phyloP scores from a whole-genome alignment of 2,797 vertebrate species.

The Mormyrops boulengeri region DNA sequence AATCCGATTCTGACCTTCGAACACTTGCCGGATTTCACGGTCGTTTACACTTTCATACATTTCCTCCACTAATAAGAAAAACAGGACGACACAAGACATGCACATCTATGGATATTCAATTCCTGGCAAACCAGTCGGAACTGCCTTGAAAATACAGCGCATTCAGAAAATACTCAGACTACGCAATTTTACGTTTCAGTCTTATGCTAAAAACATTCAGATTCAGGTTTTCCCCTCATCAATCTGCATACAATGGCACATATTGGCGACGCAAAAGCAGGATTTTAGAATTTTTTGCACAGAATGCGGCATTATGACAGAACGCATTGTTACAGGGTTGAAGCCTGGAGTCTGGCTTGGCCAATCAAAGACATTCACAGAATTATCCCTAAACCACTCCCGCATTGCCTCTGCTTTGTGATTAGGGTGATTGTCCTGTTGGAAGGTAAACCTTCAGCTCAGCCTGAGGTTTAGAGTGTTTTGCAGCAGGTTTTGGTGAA shows the following conservation, averaged over 20 bases:
- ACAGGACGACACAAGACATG: slow-evolving; percentile 10
- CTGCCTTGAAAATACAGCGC: neutral
- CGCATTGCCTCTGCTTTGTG: neutral
- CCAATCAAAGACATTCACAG: neutral
- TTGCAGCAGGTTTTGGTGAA: neutral
- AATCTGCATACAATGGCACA: neutral
- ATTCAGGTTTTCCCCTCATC: neutral
- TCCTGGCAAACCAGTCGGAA: neutral
- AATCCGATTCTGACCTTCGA: slow-evolving; percentile 93
- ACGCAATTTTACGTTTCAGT: neutral
- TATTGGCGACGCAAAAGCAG: neutral
- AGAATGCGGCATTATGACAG: neutral
- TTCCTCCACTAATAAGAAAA: slow-evolving; percentile 70
- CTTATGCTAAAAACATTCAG: neutral
- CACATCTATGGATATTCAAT: neutral
- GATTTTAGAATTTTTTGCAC: neutral
- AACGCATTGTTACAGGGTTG: neutral
- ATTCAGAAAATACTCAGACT: neutral
- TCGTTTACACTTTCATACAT: slow-evolving; percentile 81
- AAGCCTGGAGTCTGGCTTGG: neutral
- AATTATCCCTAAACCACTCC: neutral
- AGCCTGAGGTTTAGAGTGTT: neutral
- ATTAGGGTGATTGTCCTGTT: neutral
- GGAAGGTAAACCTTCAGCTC: neutral
- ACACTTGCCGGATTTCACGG: slow-evolving; percentile 87